A percentile compares a stretch with the other conserved stretches of the same genome.
These are phyloP conservation scores for Bombus fervidus DNA, from an alignment of 1,140 invertebrate species.

Conservation along the genomic window DNA sequence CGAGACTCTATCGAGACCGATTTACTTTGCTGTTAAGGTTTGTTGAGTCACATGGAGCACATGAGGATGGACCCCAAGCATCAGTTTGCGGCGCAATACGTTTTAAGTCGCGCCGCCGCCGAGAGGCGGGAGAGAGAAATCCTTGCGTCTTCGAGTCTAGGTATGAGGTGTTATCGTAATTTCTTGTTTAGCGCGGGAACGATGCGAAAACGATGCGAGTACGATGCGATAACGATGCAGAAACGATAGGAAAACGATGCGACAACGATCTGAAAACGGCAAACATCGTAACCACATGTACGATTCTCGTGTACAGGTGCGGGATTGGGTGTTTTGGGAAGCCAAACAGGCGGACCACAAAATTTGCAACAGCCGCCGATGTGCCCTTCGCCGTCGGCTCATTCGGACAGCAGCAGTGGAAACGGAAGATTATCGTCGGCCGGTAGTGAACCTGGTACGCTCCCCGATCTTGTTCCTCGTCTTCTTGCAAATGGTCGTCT, in stretches of 20 bases:
- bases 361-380: slow-evolving; percentile 84
- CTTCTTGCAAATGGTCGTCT: slow-evolving; percentile 64
- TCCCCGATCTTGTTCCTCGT: slow-evolving; percentile 71
- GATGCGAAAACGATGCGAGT: neutral
- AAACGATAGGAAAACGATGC: no score
- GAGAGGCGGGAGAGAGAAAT: slow-evolving; percentile 93
- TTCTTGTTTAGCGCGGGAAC: neutral
- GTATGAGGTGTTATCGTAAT: slow-evolving; percentile 61
- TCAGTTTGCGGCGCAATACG: slow-evolving; percentile 97
- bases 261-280: neutral
- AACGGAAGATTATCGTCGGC: slow-evolving; percentile 90
- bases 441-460: slow-evolving; percentile 87
- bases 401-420: slow-evolving; percentile 91
- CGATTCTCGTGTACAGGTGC: slow-evolving; percentile 77
- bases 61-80: slow-evolving; percentile 98
- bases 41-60: slow-evolving; percentile 96
- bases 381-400: slow-evolving; percentile 90
- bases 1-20: slow-evolving; percentile 43
- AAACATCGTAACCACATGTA: slow-evolving; percentile 31
- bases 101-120: slow-evolving; percentile 93
- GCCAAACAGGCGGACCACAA: slow-evolving; percentile 82
- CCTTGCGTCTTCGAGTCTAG: slow-evolving; percentile 86
- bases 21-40: slow-evolving; percentile 84
- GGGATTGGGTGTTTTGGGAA: slow-evolving; percentile 83
- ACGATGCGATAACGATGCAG: no score